Evolutionary conservation across 2,797 vertebrate species (phyloP).

Genomic region (Gambusia yucatana): DNA sequence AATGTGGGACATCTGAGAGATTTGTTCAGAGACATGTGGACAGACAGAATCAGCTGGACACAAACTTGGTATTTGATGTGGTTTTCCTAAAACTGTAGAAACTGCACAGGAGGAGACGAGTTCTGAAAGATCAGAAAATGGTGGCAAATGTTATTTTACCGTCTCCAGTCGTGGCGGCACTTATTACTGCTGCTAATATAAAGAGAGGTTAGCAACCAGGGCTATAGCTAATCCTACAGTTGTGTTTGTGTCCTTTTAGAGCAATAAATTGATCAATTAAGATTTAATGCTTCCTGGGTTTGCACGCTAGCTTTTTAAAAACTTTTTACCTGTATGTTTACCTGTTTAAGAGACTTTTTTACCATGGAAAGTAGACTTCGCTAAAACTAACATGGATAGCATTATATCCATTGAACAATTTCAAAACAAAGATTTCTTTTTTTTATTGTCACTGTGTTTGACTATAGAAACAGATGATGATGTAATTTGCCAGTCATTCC

Average conservation of each 20-base stretch:
- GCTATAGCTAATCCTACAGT: not conserved
- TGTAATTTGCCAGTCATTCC: not conserved
- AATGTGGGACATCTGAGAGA: conserved; percentile 44
- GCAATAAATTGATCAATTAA: not conserved
- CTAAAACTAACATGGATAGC: not conserved
- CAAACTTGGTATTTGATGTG: conserved; percentile 6
- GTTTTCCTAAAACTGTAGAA: not conserved
- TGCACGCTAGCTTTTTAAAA: not conserved
- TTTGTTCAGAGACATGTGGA: conserved; percentile 41
- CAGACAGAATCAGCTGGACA: conserved; percentile 9
- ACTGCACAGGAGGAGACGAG: not conserved
- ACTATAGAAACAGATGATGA: not conserved
- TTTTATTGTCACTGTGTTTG: not conserved
- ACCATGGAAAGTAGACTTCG: not conserved
- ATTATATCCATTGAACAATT: not conserved
- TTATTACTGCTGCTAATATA: not conserved
- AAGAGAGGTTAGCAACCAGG: too few relatives aligned
- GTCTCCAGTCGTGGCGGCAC: not conserved
- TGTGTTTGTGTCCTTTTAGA: not conserved
- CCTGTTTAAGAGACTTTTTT: not conserved
- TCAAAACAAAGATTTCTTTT: not conserved
- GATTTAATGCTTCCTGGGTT: not conserved
- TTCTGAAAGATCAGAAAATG: not conserved
- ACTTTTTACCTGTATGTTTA: not conserved
- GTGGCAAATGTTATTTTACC: not conserved